Evolutionary conservation across 2,888 invertebrate genomes (phyloP), one percentile per base, ranked within the genome.

Genomic region (Hololepta plana): DNA sequence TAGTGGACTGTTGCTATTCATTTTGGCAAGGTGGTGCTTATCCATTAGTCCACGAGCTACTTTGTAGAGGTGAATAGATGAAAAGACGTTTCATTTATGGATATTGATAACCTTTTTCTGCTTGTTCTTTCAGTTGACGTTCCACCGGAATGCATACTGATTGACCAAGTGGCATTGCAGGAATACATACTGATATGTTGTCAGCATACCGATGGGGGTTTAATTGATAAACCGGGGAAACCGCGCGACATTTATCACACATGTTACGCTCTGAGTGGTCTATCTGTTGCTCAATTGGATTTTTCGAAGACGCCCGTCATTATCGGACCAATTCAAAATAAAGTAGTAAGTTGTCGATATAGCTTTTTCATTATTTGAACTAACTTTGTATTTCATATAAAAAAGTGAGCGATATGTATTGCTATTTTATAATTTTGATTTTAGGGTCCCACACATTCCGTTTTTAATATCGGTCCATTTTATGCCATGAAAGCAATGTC

Each of bases 1-100:
- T 98, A 35, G 96, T 99, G 1, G 98, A 98, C 62, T 87, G 87
- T 3, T 98, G 98, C 53, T 98, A 98, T 52, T 93, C 93, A 1
- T 99, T 95, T 59, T 99, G 98, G 98, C 91, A 91, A 57, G 93
- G 91, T 14, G 93, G 84, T 25, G 69, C 77, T 22, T 81, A 95
- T 49, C 85, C 90, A 11, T 66, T 95, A 22, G 64, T 93, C 21
- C 81, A 88, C 50, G 70, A 72, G 31, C 62, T 82, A 35, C 57
- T 84, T 26, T 49, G 55, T 9, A 55, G 66, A 35, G 46, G 49
- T 51, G 11, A 24, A 27, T 9, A 19, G 28, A 32, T 16, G 15
- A 35, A 32, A 32, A 10, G 26, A 34, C 11, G 17, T 28, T 19
- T 29, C 27, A 21, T 31, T 27, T 13, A 17, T 28, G 27, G 24